Conservation (phyloP, 2,888 invertebrate species). For the Tinea semifulvella region DNA sequence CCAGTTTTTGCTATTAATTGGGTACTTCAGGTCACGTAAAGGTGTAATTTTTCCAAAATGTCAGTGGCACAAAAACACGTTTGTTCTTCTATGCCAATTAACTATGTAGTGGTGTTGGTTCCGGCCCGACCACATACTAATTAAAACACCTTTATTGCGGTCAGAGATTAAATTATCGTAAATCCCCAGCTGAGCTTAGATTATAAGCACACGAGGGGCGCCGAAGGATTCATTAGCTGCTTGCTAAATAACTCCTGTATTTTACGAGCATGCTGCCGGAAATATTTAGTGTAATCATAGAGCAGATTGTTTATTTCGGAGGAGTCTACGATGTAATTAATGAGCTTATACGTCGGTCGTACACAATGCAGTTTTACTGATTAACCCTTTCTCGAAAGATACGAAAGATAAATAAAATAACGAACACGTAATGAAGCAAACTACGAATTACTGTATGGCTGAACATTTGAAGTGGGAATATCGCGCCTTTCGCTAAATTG, state of each 20-base stretch:
- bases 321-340: background rate
- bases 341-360: too few species aligned
- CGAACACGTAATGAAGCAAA: too few species aligned
- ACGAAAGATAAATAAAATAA: too few species aligned
- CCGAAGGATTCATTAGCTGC: conserved; percentile 3
- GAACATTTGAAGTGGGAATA: background rate
- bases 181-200: conserved; percentile 25
- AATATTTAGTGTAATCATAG: conserved; percentile 4
- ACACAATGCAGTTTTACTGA: too few species aligned
- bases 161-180: conserved; percentile 34
- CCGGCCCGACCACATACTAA: conserved; percentile 23
- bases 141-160: conserved; percentile 33
- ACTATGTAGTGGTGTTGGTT: conserved; percentile 23
- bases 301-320: conserved; percentile 3
- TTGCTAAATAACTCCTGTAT: conserved; percentile 9
- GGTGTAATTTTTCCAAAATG: conserved; percentile 1
- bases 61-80: conserved; percentile 8
- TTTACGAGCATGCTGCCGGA: background rate
- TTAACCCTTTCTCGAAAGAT: too few species aligned
- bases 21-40: background rate
- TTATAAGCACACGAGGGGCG: conserved; percentile 18
- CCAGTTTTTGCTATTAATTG: background rate
- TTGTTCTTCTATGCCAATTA: conserved; percentile 18
- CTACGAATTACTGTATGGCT: too few species aligned
- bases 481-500: conserved; percentile 27